Conservation (phyloP, 2,113 vertebrate species). For the Lasiurus borealis region DNA sequence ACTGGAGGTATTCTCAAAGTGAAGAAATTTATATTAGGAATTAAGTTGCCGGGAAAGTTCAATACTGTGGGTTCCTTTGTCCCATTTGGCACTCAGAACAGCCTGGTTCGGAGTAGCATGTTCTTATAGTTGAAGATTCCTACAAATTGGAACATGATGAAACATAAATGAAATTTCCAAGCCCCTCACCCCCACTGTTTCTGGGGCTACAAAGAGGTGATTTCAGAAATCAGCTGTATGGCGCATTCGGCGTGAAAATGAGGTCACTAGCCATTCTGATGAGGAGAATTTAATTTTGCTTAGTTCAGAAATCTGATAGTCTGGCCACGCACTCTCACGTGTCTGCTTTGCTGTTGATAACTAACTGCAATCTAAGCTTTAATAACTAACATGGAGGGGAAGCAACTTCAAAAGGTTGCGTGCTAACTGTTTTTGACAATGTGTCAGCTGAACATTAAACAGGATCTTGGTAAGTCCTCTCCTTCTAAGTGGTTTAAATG, state of each 20-base stretch:
- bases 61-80: background rate
- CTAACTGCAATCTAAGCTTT: constrained; percentile 86
- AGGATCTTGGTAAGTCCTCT: constrained; percentile 88
- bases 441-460: constrained; percentile 87
- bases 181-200: background rate
- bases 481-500: constrained; percentile 88
- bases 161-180: background rate
- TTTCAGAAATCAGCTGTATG: constrained; percentile 62
- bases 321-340: constrained; percentile 77
- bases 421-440: constrained; percentile 88
- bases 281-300: constrained; percentile 72
- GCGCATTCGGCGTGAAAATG: constrained; percentile 60
- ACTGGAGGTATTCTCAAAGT: background rate
- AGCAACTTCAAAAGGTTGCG: constrained; percentile 88
- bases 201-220: background rate
- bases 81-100: constrained; percentile 32
- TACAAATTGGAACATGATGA: background rate
- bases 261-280: constrained; percentile 80
- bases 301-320: constrained; percentile 80
- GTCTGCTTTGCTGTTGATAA: constrained; percentile 85
- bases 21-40: constrained; percentile 48
- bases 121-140: constrained; percentile 19
- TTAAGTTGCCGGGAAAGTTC: constrained; percentile 25
- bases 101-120: background rate
- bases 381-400: constrained; percentile 84